Evolutionary conservation across 2,888 invertebrate species (phyloP), one percentile per base, ranked within the genome.

Genomic region (Drosophila borealis): DNA sequence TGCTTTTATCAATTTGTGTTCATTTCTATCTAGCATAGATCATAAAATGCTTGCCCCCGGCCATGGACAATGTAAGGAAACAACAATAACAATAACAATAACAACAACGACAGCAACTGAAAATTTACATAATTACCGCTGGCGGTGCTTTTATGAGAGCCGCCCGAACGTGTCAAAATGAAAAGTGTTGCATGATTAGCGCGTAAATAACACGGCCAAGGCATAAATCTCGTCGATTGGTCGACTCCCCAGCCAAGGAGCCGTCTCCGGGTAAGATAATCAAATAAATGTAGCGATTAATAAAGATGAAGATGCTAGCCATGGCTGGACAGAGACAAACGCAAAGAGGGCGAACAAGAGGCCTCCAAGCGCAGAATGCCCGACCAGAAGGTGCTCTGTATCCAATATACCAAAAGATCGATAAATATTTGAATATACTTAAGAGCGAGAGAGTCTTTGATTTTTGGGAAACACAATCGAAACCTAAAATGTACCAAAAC

Each of bases 181-280:
- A 90, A 90, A 90, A 89, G 84, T 89, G 88, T 89, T 90, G 86
- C 90, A 89, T 90, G 90, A 90, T 89, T 83, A 85, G 83, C 77
- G 79, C 87, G 89, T 90, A 89, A 90, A 89, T 89, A 88, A 85
- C 70, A 62, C 66, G 75, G 77, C 59, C 56, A 51, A 25, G 75
- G 78, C 87, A 86, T 88, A 87, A 90, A 87, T 86, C 88, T 79
- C 65, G 17, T 10, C 63, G 29, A 53, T 46, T 50, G 41, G 45
- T 48, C 48, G 59, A 59, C 63, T 69, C 34, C 42, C 46, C 41
- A 41, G 42, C 56, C 56, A 49, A 61, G 68, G 61, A 59, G 56
- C 60, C 37, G 55, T 11, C 54, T 53, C 29, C 55, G 41, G 44
- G 74, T 62, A 54, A 81, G 87, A 89, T 87, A 82, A 88, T 87